These are phyloP conservation scores for Muscicapa striata DNA, from an alignment of 2,797 vertebrate genomes.

Conservation along the genomic window DNA sequence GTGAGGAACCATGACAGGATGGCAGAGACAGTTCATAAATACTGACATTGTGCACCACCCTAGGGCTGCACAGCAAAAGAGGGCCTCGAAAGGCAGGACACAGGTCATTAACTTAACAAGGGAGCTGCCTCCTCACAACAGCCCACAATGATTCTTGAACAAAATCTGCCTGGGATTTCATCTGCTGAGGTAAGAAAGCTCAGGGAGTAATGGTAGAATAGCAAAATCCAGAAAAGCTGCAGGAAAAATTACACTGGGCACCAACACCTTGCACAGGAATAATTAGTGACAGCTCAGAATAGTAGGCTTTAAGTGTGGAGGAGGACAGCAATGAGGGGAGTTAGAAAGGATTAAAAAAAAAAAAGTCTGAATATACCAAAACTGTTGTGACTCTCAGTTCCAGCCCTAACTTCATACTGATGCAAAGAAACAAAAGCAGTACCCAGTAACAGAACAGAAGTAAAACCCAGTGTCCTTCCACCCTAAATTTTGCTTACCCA, in stretches of 20 bases:
- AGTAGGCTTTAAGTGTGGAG: neutral
- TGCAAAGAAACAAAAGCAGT: neutral
- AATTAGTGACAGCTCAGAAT: neutral
- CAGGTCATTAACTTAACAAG: constrained; percentile 27
- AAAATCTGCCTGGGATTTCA: neutral
- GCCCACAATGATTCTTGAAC: neutral
- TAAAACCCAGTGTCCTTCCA: neutral
- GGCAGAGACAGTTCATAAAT: neutral
- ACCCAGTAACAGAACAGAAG: neutral
- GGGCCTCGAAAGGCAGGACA: neutral
- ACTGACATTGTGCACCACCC: neutral
- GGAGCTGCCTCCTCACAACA: neutral
- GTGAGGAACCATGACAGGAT: constrained; percentile 13
- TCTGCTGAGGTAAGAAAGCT: constrained; percentile 1
- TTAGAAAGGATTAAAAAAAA: neutral
- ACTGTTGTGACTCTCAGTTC: neutral
- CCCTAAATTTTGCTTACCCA: neutral
- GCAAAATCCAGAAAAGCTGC: neutral
- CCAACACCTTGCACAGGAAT: neutral
- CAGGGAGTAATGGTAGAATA: neutral
- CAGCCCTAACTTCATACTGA: neutral
- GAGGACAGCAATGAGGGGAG: neutral
- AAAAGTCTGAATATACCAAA: neutral
- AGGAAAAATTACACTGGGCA: neutral
- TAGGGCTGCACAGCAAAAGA: neutral